These are phyloP conservation scores for Heliconius melpomene DNA, from an alignment of 1,140 invertebrate species.

Conservation along the genomic window DNA sequence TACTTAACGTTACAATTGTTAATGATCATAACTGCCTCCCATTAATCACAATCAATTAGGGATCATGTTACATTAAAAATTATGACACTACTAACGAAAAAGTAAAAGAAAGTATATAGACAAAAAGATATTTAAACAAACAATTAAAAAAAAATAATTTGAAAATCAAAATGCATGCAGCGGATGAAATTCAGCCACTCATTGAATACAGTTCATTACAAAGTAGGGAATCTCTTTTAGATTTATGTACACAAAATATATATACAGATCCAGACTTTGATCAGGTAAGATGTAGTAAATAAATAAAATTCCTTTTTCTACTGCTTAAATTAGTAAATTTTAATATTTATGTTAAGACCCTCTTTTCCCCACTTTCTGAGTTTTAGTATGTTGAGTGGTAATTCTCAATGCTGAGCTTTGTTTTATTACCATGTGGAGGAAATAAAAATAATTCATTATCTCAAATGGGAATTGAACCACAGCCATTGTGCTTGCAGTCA, in stretches of 20 bases:
- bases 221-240: constrained; percentile 45
- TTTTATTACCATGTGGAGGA: no score
- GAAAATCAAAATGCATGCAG: constrained; percentile 44
- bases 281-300: constrained; percentile 51
- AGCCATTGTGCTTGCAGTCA: no score
- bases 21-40: neutral
- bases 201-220: constrained; percentile 56
- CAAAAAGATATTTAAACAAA: neutral
- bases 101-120: neutral
- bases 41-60: neutral
- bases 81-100: neutral
- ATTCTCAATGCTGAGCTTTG: no score
- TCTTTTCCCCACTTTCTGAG: no score
- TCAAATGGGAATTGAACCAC: no score
- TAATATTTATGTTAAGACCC: no score
- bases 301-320: no score
- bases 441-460: no score
- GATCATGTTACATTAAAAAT: neutral
- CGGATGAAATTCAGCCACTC: constrained; percentile 65
- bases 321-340: no score
- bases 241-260: constrained; percentile 47
- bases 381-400: no score
- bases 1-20: neutral
- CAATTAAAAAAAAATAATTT: neutral
- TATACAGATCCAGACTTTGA: constrained; percentile 65